Evolutionary conservation across 1,140 invertebrate genomes (phyloP).

Genomic region (Papilio glaucus): DNA sequence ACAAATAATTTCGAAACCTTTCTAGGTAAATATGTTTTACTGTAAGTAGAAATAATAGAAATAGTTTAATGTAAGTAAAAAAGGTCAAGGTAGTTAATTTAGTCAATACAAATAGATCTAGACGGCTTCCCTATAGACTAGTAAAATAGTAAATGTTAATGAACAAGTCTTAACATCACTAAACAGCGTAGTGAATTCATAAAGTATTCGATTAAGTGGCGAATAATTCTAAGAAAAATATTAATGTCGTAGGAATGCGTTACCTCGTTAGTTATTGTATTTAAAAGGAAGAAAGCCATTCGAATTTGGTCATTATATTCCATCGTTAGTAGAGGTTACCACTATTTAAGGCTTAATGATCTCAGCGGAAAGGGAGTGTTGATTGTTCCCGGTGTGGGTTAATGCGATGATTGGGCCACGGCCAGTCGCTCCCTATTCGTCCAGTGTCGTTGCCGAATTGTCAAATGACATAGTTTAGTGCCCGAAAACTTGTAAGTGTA

Average conservation of each 20-base stretch:
- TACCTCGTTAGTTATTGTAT: slow-evolving; percentile 27
- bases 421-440: slow-evolving; percentile 64
- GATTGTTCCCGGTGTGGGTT: slow-evolving; percentile 58
- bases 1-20: no score
- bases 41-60: no score
- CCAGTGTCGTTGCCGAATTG: slow-evolving; percentile 55
- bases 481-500: slow-evolving; percentile 1
- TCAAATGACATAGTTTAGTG: slow-evolving; percentile 32
- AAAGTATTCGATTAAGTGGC: neutral
- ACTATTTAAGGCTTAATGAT: slow-evolving; percentile 63
- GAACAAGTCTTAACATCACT: slow-evolving; percentile 1
- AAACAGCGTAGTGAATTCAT: slow-evolving; percentile 1
- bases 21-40: no score
- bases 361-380: slow-evolving; percentile 61
- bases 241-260: slow-evolving; percentile 17
- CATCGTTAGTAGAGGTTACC: slow-evolving; percentile 50
- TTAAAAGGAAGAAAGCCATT: slow-evolving; percentile 44
- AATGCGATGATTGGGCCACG: slow-evolving; percentile 62
- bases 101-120: no score
- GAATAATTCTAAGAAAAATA: slow-evolving; percentile 23
- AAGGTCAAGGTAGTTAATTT: no score
- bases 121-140: neutral
- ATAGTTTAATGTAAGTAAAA: no score
- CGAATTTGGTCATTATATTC: slow-evolving; percentile 63
- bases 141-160: neutral